phyloP scores from a whole-genome alignment of 2,797 vertebrate genomes.

The Peromyscus nudipes region DNA sequence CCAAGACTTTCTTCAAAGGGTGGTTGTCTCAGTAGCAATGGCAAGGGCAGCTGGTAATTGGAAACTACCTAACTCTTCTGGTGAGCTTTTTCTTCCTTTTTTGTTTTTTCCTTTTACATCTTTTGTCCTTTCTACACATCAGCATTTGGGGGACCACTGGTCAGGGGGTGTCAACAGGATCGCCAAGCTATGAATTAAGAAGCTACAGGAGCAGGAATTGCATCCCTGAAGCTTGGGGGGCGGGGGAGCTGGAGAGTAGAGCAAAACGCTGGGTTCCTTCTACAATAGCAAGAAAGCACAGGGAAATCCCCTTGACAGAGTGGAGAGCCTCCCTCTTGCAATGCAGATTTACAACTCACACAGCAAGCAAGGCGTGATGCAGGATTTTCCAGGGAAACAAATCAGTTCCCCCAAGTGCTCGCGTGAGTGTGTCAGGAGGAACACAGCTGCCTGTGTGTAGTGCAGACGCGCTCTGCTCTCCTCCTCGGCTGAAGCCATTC shows the following conservation, averaged over 20 bases:
- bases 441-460: not conserved
- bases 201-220: not conserved
- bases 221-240: not conserved
- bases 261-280: not conserved
- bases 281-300: not conserved
- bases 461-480: fast-evolving
- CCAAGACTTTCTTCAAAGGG: not conserved
- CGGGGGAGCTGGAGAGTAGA: not conserved
- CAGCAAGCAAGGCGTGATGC: not conserved
- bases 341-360: not conserved
- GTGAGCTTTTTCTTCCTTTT: not conserved
- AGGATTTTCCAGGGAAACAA: not conserved
- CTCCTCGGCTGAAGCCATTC: not conserved
- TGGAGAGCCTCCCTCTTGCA: not conserved
- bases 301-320: not conserved
- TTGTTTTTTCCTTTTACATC: not conserved
- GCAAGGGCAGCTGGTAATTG: not conserved
- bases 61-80: not conserved
- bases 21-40: too few relatives aligned
- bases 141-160: not conserved
- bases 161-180: not conserved
- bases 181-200: not conserved
- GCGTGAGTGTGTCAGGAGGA: not conserved
- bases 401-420: not conserved
- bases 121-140: not conserved